Conservation (phyloP, 2,113 vertebrate species). For the Condylura cristata region DNA sequence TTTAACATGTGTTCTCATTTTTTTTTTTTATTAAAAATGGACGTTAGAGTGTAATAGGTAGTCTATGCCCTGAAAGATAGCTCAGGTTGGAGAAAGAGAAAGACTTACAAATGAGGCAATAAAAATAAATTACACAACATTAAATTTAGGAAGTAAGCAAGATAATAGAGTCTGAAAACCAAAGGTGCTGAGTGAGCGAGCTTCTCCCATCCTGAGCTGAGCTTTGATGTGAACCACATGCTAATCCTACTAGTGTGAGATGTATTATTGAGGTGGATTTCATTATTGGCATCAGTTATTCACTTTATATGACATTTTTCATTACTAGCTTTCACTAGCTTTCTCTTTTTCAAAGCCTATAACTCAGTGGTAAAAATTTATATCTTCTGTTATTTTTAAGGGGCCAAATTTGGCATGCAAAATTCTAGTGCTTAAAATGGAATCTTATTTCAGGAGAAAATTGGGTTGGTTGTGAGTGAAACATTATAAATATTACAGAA, state of each 20-base stretch:
- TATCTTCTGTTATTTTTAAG: slow-evolving; percentile 56
- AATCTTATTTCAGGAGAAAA: slow-evolving; percentile 72
- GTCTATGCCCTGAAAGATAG: slow-evolving; percentile 68
- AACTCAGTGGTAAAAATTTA: slow-evolving; percentile 64
- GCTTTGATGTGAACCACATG: slow-evolving; percentile 68
- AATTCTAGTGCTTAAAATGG: slow-evolving; percentile 56
- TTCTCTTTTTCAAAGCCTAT: slow-evolving; percentile 70
- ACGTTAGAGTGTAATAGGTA: slow-evolving; percentile 58
- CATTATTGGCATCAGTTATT: slow-evolving; percentile 74
- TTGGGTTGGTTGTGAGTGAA: slow-evolving; percentile 35
- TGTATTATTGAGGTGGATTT: slow-evolving; percentile 50
- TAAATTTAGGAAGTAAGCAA: slow-evolving; percentile 81
- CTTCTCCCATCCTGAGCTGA: slow-evolving; percentile 57
- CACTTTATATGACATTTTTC: slow-evolving; percentile 74
- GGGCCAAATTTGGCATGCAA: slow-evolving; percentile 72
- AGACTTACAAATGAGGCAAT: slow-evolving; percentile 79
- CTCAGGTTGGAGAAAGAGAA: slow-evolving; percentile 52
- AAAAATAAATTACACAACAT: slow-evolving; percentile 81
- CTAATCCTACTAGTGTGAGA: slow-evolving; percentile 68
- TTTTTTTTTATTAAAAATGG: slow-evolving; percentile 70
- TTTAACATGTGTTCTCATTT: slow-evolving; percentile 70
- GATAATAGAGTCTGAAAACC: slow-evolving; percentile 75
- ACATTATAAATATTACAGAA: slow-evolving; percentile 54
- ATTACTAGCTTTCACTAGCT: slow-evolving; percentile 60
- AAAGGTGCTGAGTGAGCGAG: slow-evolving; percentile 82